These are phyloP conservation scores for Aradophagus sp. DNA, from an alignment of 1,140 invertebrate genomes.

Conservation along the genomic window DNA sequence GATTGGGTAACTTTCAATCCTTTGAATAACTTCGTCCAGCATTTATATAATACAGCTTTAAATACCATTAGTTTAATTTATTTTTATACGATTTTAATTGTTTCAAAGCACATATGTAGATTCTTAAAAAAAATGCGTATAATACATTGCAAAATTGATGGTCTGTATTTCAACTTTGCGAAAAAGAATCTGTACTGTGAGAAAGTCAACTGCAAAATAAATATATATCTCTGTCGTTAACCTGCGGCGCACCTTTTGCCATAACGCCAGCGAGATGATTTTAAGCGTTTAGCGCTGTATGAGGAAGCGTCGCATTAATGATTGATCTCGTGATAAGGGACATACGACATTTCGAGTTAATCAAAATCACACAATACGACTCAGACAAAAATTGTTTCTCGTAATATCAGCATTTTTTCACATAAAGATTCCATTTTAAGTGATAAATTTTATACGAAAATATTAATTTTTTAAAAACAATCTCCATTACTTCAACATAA, in stretches of 20 bases:
- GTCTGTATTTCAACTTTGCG: too few species aligned
- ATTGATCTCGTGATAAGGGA: conserved; percentile 47
- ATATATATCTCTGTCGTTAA: conserved; percentile 31
- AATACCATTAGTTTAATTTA: too few species aligned
- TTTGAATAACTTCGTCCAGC: too few species aligned
- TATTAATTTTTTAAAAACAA: too few species aligned
- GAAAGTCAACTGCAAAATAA: conserved; percentile 30
- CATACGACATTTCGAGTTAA: conserved; percentile 30
- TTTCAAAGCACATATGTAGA: too few species aligned
- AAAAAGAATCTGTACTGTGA: conserved; percentile 7
- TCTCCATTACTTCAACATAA: too few species aligned
- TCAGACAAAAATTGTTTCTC: conserved; percentile 5
- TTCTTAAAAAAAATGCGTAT: too few species aligned
- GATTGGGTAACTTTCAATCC: too few species aligned
- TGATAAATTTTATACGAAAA: not conserved
- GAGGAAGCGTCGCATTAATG: conserved; percentile 44
- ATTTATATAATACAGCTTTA: too few species aligned
- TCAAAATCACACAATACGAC: conserved; percentile 17
- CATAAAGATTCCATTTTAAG: not conserved
- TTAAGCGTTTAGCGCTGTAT: conserved; percentile 22
- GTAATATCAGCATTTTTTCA: conserved; percentile 17
- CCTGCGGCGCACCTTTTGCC: conserved; percentile 30
- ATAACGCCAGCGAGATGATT: conserved; percentile 5
- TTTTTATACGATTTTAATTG: too few species aligned
- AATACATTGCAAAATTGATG: too few species aligned